Evolutionary conservation across 2,113 vertebrate genomes (phyloP), one percentile per base, ranked within the genome.

Genomic region (Illadopsis cleaveri): DNA sequence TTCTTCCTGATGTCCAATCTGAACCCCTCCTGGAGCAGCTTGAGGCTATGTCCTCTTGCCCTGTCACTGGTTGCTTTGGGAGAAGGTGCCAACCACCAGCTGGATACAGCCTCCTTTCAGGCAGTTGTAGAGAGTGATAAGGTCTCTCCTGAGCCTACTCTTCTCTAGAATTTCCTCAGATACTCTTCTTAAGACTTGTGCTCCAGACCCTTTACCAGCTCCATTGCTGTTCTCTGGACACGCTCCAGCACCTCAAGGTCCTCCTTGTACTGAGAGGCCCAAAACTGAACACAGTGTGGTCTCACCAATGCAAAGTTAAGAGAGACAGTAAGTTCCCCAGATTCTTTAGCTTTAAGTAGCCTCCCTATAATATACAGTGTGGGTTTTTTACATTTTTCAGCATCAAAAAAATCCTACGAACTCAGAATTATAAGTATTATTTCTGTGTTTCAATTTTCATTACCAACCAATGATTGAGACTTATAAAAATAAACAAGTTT

Each of bases 171-270:
- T 37, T 50, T 42, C 50, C 21, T 57, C 31, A 57, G 18, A 33
- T n/a, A 27, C 10, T 40, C 40, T 7, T 47, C 28, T 7, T 8
- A 17, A 35, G 31, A 15, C 5, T 18, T 56, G 9, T 56, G 35
- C 17, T 64, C 50, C 58, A 88, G 31, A 72, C 9, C 22, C 18
- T 58, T 65, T 51, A 23, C 4, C 27, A 89, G 15, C 10, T 65
- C 37, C 8, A 5, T 0, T 57, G 33, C 27, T 33, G 4, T 13
- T 44, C 44, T 16, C 58, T 44, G 58, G 44, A 81, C 10, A 44
- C 0, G 0, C 19, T 51, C 8, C 37, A 57, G 37, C 15, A 37
- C 37, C 21, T 48, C 25, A 22, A 22, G 14, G 14, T 15, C 15
- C 13, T 44, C 40, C 31, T 23, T 37, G 35, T 23, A 65, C 9